Base-by-base conservation (phyloP, 2,888 invertebrate genomes). In the Pasiphila rectangulata region DNA sequence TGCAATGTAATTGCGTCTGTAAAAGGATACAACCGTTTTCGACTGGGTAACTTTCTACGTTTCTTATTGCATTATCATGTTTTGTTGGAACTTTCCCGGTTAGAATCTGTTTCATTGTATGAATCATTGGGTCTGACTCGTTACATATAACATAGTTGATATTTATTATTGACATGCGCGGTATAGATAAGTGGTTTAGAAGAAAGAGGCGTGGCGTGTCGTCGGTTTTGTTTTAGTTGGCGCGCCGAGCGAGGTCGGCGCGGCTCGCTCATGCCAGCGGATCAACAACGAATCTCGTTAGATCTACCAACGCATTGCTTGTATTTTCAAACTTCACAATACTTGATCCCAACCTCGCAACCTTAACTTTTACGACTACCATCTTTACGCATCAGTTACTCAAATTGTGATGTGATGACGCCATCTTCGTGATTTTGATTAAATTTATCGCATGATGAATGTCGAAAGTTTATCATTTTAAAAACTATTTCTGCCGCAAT, bases 191-290 rank as follows among this genome's bases (percentile, higher is more conserved):
- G 32, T 19, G 20, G n/a, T 41, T 19, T 47, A 27, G 48, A 24
- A 24, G 41, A 38, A 61, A 56, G 35, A 56, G 63, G 65, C 64
- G 66, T 63, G 64, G 55, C 63, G 55, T 61, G 57, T 61, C 62
- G 56, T 59, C 60, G 51, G 53, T 35, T 61, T 61, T 73, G 68
- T 69, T 68, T 65, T 56, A 68, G 67, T 75, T 74, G 74, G 72
- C 75, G 64, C 56, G 56, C 47, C 38, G 44, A 39, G 50, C 67
- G 70, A 69, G 72, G 70, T 54, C 47, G 53, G 47, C 56, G 41
- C 36, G 41, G 45, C 43, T 25, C 55, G 55, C 55, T 47, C 54
- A 61, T 62, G 62, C 67, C 63, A 56, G 44, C 47, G 45, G 58
- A 56, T 58, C 61, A 50, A 40, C 36, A 36, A 45, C 51, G 54